phyloP scores from a whole-genome alignment of 2,113 vertebrate genomes.

The Loxodonta africana region DNA sequence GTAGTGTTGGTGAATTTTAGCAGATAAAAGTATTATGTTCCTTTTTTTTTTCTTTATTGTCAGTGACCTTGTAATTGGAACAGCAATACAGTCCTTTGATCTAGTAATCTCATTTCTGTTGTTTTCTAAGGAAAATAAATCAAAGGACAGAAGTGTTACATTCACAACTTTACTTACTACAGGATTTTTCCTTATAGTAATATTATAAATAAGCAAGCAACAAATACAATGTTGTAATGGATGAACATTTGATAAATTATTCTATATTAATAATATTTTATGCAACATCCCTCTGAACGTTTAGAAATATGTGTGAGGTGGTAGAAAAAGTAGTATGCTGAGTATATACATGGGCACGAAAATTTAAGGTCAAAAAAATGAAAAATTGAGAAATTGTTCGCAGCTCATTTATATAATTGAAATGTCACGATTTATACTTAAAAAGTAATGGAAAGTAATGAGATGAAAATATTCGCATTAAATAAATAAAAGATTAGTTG shows the following conservation, averaged over 20 bases:
- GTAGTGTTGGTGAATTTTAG: neutral
- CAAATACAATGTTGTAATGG: neutral
- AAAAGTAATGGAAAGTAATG: neutral
- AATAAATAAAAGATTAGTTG: neutral
- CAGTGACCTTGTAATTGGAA: neutral
- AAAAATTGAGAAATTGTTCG: neutral
- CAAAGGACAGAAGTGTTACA: neutral
- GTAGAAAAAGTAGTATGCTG: neutral
- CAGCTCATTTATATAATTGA: neutral
- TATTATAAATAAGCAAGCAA: neutral
- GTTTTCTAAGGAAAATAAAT: constrained; percentile 4
- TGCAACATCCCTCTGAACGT: neutral
- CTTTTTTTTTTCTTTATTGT: neutral
- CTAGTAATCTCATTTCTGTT: neutral
- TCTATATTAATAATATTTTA: neutral
- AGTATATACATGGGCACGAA: neutral
- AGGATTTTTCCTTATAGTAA: neutral
- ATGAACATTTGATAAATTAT: neutral
- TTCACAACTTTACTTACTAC: neutral
- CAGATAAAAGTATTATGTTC: neutral
- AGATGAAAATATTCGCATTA: neutral
- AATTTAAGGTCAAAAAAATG: neutral
- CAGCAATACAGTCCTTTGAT: neutral
- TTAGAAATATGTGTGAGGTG: neutral
- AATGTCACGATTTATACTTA: neutral